phyloP scores from a whole-genome alignment of 2,797 vertebrate genomes.

The Loris lydekkerianus region DNA sequence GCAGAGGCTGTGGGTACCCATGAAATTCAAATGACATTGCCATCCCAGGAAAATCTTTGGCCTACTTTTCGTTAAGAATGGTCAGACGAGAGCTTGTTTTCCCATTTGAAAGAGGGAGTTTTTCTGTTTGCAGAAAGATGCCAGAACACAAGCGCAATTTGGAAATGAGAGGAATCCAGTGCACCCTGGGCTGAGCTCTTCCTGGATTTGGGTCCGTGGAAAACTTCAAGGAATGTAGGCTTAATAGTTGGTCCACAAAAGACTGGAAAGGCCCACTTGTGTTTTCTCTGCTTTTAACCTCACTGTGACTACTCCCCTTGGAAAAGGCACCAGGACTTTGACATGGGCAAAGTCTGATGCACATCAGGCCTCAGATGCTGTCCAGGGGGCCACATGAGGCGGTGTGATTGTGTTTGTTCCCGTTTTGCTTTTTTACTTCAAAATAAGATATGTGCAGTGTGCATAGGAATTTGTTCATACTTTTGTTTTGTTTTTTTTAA shows the following conservation, averaged over 20 bases:
- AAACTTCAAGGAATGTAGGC: not conserved
- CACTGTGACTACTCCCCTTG: not conserved
- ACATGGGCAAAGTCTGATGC: not conserved
- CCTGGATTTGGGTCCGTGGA: not conserved
- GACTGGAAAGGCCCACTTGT: not conserved
- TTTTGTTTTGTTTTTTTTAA: too few species aligned
- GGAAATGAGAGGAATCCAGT: not conserved
- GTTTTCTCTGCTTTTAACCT: not conserved
- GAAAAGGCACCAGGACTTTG: not conserved
- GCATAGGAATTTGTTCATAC: too few species aligned
- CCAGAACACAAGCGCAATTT: not conserved
- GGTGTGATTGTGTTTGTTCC: too few species aligned
- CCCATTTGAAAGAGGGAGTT: not conserved
- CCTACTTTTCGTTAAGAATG: conserved; percentile 9
- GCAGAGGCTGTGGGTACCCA: not conserved
- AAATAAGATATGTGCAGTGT: too few species aligned
- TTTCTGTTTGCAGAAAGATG: not conserved
- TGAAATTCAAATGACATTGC: conserved; percentile 58
- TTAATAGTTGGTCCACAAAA: not conserved
- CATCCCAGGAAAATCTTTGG: conserved; percentile 21
- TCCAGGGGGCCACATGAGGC: too few species aligned
- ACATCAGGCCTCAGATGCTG: rapidly evolving
- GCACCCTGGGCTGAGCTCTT: not conserved
- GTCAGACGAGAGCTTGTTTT: conserved; percentile 10
- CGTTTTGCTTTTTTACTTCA: too few species aligned